A percentile compares a stretch with the other conserved stretches of the same genome.
phyloP scores from a whole-genome alignment of 2,888 invertebrate species.

The Nomada ferruginata region DNA sequence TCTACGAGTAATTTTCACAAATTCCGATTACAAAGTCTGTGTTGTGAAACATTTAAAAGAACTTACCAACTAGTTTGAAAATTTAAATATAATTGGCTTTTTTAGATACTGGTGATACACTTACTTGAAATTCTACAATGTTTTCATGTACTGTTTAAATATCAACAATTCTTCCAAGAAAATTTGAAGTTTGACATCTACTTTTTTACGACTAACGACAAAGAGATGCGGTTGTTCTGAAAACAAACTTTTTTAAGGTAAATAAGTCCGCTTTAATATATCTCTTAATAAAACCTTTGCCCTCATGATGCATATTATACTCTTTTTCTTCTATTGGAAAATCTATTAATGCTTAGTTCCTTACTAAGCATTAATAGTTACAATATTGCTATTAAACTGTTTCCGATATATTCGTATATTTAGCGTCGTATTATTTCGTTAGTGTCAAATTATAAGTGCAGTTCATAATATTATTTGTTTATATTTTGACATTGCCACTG shows the following conservation, averaged over 20 bases:
- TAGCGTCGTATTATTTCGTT: constrained; percentile 4
- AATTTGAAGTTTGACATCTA: constrained; percentile 35
- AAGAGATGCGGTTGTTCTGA: constrained; percentile 46
- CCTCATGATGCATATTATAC: constrained; percentile 40
- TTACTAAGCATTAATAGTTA: neutral
- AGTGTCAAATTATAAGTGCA: neutral
- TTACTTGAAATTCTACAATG: constrained; percentile 30
- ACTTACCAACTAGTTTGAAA: neutral
- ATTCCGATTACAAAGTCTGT: constrained; percentile 21
- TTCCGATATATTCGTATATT: neutral
- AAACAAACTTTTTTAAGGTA: constrained; percentile 43
- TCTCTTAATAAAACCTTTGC: constrained; percentile 27
- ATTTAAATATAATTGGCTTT: constrained; percentile 7
- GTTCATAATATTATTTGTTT: constrained; percentile 36
- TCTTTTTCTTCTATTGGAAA: constrained; percentile 36
- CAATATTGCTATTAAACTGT: constrained; percentile 19
- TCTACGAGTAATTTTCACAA: constrained; percentile 45
- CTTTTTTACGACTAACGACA: constrained; percentile 18
- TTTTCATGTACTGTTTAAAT: constrained; percentile 42
- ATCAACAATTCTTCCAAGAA: constrained; percentile 41
- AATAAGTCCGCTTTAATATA: constrained; percentile 19
- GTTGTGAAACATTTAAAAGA: constrained; percentile 15
- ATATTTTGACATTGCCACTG: constrained; percentile 19
- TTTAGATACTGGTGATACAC: neutral
- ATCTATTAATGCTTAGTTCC: constrained; percentile 31